Percentiles rank a stretch among this genome's conserved stretches.
Conservation (phyloP, 2,888 invertebrate genomes). For the Epiblema foenella region DNA sequence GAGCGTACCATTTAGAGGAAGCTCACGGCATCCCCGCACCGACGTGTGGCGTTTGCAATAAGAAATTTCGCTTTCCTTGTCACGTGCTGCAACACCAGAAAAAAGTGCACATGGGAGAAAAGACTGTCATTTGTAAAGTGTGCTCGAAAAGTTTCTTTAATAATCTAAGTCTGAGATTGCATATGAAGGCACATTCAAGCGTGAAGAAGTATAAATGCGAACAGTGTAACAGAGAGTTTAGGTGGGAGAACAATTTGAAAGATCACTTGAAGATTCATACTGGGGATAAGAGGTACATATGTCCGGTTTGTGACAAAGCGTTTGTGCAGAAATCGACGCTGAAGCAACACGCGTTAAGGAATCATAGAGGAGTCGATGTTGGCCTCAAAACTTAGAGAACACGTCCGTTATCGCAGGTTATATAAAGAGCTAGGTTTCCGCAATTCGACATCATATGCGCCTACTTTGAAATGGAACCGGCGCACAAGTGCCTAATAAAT, state of each 20-base stretch:
- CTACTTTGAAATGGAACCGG: no score
- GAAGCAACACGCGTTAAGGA: slow-evolving; percentile 66
- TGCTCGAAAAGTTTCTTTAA: slow-evolving; percentile 78
- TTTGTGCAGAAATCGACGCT: slow-evolving; percentile 74
- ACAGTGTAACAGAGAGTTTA: slow-evolving; percentile 53
- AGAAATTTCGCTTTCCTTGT: slow-evolving; percentile 62
- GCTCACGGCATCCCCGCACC: slow-evolving; percentile 66
- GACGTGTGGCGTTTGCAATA: slow-evolving; percentile 63
- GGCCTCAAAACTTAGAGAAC: not conserved
- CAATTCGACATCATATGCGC: no score
- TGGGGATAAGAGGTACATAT: slow-evolving; percentile 69
- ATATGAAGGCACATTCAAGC: slow-evolving; percentile 54
- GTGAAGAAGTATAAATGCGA: slow-evolving; percentile 55
- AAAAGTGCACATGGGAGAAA: slow-evolving; percentile 65
- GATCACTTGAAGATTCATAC: slow-evolving; percentile 53
- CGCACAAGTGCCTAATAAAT: no score
- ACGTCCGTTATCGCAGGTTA: no score
- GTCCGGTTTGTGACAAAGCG: slow-evolving; percentile 67
- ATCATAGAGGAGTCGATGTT: slow-evolving; percentile 55
- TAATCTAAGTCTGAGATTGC: slow-evolving; percentile 53
- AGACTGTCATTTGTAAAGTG: slow-evolving; percentile 69
- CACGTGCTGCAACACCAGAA: slow-evolving; percentile 63
- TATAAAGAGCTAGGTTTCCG: no score
- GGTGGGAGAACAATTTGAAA: slow-evolving; percentile 50
- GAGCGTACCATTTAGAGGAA: slow-evolving; percentile 64